Evolutionary conservation across 2,888 invertebrate genomes (phyloP), one percentile per base, ranked within the genome.

Genomic region (Agrochola circellaris): DNA sequence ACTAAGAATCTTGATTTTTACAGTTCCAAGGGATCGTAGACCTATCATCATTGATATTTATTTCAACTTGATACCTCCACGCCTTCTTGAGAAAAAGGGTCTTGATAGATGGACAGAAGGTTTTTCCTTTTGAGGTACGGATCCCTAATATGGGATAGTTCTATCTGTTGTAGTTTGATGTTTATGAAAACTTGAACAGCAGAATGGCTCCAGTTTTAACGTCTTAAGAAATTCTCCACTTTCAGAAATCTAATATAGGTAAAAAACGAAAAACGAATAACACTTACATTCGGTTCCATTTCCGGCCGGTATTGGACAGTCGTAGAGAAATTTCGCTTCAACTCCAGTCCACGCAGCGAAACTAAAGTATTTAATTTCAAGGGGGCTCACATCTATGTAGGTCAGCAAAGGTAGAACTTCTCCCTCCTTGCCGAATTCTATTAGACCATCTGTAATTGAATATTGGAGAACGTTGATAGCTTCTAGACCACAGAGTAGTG

Each of bases 291-390:
- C 90, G 45, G 87, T 88, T 0, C 85, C 91, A 73, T 91, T 91
- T 4, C 85, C 90, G 9, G 91, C 91, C 1, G 95, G 93, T 64
- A 92, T 86, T 9, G 97, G 96, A 87, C 98, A 98, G 90, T 98
- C 97, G 86, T 97, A 98, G 73, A 97, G 97, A 96, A 98, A 98
- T 89, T 97, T 97, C 0, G 98, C 98, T 86, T 97, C 97, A 0
- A 97, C 97, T 0, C 97, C 96, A 9, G 96, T 97, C 97, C 98
- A 98, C 0, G 98, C 97, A 23, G 98, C 97, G 84, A 98, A 98
- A 90, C 98, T 97, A 77, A 98, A 97, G 90, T 97, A 98, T 84
- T 96, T 97, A 26, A 98, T 95, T 0, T 96, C 95, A n/a, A 98
- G 90, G 0, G 97, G 97, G 61, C 96, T 93, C 0, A 96, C 90